Evolutionary conservation across 1,140 invertebrate species (phyloP).

Genomic region (Philopotamus ludificatus): DNA sequence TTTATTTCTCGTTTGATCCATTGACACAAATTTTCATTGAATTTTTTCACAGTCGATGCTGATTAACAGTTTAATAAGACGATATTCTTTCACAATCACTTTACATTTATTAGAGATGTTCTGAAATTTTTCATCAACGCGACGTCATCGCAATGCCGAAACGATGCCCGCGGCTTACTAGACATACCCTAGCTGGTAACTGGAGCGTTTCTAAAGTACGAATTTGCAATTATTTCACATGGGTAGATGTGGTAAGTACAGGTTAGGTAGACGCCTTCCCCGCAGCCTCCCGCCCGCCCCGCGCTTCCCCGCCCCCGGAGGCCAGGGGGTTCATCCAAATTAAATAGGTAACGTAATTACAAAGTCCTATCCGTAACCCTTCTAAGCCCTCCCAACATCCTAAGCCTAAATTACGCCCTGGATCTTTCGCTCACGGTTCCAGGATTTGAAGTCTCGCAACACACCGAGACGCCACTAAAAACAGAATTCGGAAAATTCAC

Average conservation of each 20-base stretch:
- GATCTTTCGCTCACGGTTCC: constrained; percentile 26
- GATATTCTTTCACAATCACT: too few relatives aligned
- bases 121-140: too few relatives aligned
- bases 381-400: constrained; percentile 36
- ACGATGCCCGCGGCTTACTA: too few relatives aligned
- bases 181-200: too few relatives aligned
- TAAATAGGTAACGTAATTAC: constrained; percentile 42
- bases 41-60: too few relatives aligned
- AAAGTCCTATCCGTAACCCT: constrained; percentile 36
- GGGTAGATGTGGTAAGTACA: constrained; percentile 27
- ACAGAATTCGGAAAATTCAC: too few relatives aligned
- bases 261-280: constrained; percentile 1
- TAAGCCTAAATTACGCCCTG: constrained; percentile 40
- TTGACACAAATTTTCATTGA: too few relatives aligned
- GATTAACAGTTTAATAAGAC: too few relatives aligned
- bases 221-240: constrained; percentile 37
- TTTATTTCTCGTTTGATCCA: too few relatives aligned
- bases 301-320: neutral
- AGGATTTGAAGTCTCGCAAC: constrained; percentile 14
- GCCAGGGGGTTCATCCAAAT: constrained; percentile 35
- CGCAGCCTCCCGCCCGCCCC: neutral
- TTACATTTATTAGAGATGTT: too few relatives aligned
- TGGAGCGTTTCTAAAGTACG: neutral
- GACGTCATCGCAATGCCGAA: too few relatives aligned
- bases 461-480: neutral